These are phyloP conservation scores for Copidosoma floridanum DNA, from an alignment of 1,140 invertebrate species.

Conservation along the genomic window DNA sequence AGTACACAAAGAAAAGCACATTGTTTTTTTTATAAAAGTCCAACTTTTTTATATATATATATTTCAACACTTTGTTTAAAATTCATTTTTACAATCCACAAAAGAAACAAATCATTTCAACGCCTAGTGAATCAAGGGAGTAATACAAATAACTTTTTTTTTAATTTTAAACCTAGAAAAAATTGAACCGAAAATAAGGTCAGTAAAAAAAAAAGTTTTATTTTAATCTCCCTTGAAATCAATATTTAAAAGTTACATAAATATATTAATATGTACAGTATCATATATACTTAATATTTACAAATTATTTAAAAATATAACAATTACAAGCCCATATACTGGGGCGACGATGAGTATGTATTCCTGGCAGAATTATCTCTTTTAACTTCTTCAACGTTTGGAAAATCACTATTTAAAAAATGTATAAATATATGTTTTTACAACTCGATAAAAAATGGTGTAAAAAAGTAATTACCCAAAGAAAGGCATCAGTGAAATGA, in stretches of 20 bases:
- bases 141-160: no score
- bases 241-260: conserved; percentile 41
- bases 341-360: conserved; percentile 50
- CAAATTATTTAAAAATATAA: conserved; percentile 26
- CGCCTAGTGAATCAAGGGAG: no score
- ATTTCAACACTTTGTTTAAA: conserved; percentile 26
- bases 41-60: conserved; percentile 36
- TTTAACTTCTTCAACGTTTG: conserved; percentile 43
- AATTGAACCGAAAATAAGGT: no score
- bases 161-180: no score
- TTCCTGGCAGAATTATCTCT: conserved; percentile 46
- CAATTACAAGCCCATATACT: conserved; percentile 54
- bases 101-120: conserved; percentile 5
- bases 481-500: conserved; percentile 75
- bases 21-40: conserved; percentile 34
- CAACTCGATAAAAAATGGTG: conserved; percentile 1
- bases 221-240: conserved; percentile 11
- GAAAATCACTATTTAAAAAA: conserved; percentile 44
- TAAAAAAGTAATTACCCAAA: conserved; percentile 65
- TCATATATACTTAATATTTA: no score
- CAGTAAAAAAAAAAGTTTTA: not conserved
- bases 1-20: not conserved
- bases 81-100: conserved; percentile 21
- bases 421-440: conserved; percentile 5
- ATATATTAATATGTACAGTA: no score